phyloP scores from a whole-genome alignment of 2,888 invertebrate genomes.

The Diabrotica balteata region DNA sequence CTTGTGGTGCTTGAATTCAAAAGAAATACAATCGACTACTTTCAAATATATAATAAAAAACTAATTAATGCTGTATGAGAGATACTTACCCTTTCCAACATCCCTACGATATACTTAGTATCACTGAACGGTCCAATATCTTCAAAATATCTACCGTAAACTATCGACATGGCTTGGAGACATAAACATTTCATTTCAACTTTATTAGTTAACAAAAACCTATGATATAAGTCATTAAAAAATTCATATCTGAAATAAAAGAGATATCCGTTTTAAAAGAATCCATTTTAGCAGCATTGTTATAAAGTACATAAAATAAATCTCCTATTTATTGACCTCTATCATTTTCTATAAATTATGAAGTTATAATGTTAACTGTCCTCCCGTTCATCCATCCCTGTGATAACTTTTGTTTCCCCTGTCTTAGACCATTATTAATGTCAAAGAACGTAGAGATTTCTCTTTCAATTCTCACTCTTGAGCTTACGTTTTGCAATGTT shows the following conservation, averaged over 20 bases:
- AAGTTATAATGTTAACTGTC: too few relatives aligned
- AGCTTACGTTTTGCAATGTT: too few relatives aligned
- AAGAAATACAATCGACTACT: not conserved
- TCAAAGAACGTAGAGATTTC: too few relatives aligned
- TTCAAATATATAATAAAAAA: not conserved
- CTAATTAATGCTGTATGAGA: conserved; percentile 18
- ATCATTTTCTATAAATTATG: too few relatives aligned
- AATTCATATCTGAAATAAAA: conserved; percentile 78
- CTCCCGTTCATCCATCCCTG: too few relatives aligned
- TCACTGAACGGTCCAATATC: conserved; percentile 98
- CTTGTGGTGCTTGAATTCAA: too few relatives aligned
- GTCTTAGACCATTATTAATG: too few relatives aligned
- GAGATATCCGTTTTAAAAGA: not conserved
- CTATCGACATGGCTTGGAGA: conserved; percentile 96
- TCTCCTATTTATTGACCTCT: too few relatives aligned
- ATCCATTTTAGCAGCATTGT: not conserved
- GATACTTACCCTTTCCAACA: conserved; percentile 84
- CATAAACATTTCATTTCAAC: conserved; percentile 97
- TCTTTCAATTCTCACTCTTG: too few relatives aligned
- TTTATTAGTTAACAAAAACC: conserved; percentile 92
- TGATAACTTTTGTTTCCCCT: too few relatives aligned
- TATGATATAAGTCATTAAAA: conserved; percentile 98
- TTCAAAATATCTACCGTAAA: conserved; percentile 94
- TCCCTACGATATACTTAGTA: conserved; percentile 92
- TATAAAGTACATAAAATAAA: too few relatives aligned